Evolutionary conservation across 2,797 vertebrate genomes (phyloP), one percentile per base, ranked within the genome.

Genomic region (Dendrocincla tyrannina): DNA sequence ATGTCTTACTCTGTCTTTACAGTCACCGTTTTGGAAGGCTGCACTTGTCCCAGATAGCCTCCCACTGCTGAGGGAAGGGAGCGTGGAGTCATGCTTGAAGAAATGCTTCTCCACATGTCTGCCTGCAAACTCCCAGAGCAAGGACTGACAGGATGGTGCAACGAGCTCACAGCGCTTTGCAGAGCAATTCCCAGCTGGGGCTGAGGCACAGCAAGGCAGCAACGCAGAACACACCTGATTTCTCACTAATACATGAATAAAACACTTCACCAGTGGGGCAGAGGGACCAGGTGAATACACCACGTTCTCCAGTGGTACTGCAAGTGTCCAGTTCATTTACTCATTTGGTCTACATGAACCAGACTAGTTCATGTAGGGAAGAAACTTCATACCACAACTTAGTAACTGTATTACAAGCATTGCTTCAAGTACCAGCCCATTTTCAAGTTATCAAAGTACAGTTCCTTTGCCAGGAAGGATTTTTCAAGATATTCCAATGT

Each of bases 101-200:
- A 42, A 85, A 73, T 0, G 52, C 16, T 10, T 77, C 28, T 25
- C 32, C 44, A 14, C 13, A 9, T 4, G 18, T 23, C 70, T 88
- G 41, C 56, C 23, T 22, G 68, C 32, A 89, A 70, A 35, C 27
- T 55, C 55, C 32, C 85, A 50, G 9, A 73, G 17, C 13, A 47
- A 79, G 0, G 4, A 79, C 46, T 0, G 3, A 6, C 69, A 59
- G 15, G 37, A 20, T 25, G n/a, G 11, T 1, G 27, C 17, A 73
- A 75, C 13, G 11, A 67, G 39, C 23, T 60, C 58, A 25, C 35
- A 28, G 18, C 0, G 56, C 41, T 60, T 30, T 30, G 23, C 37
- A 73, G 46, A 80, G 47, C 18, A 69, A 55, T 28, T 64, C 33
- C 35, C n/a, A 68, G 15, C 13, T 59, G 13, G 35, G 47, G n/a